Evolutionary conservation across 2,113 vertebrate species (phyloP).

Genomic region (Sinocyclocheilus maitianheensis): DNA sequence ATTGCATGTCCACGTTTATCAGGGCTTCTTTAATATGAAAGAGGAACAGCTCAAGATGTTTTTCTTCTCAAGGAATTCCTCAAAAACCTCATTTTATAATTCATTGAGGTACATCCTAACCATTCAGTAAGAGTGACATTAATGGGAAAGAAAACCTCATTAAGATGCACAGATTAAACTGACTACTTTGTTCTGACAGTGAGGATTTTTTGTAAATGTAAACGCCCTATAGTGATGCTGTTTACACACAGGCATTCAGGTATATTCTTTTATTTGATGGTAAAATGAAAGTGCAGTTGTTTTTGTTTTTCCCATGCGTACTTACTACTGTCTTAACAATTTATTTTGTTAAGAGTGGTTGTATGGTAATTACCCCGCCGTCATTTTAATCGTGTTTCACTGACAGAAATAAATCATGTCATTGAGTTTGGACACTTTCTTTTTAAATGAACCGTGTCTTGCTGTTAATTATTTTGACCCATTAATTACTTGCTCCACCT

Average conservation of each 20-base stretch:
- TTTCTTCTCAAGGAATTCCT: background rate
- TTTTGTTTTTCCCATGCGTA: background rate
- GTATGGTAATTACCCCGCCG: conserved; percentile 20
- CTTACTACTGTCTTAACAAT: conserved; percentile 20
- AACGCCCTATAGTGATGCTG: background rate
- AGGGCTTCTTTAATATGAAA: background rate
- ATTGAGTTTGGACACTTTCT: conserved; percentile 6
- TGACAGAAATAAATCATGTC: conserved; percentile 48
- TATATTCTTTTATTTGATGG: background rate
- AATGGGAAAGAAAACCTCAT: conserved; percentile 16
- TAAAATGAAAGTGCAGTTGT: background rate
- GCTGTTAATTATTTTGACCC: conserved; percentile 43
- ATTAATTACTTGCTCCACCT: conserved; percentile 8
- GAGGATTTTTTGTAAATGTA: background rate
- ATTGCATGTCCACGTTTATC: background rate
- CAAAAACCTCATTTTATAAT: background rate
- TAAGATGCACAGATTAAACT: background rate
- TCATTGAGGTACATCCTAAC: background rate
- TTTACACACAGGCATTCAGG: background rate
- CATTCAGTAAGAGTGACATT: background rate
- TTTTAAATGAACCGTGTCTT: conserved; percentile 15
- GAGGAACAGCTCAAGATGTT: background rate
- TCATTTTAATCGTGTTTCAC: conserved; percentile 39
- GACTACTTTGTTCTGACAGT: background rate
- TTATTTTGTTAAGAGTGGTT: conserved; percentile 21